These are phyloP conservation scores for Sphaerodactylus townsendi DNA, from an alignment of 2,113 vertebrate genomes.

Conservation along the genomic window DNA sequence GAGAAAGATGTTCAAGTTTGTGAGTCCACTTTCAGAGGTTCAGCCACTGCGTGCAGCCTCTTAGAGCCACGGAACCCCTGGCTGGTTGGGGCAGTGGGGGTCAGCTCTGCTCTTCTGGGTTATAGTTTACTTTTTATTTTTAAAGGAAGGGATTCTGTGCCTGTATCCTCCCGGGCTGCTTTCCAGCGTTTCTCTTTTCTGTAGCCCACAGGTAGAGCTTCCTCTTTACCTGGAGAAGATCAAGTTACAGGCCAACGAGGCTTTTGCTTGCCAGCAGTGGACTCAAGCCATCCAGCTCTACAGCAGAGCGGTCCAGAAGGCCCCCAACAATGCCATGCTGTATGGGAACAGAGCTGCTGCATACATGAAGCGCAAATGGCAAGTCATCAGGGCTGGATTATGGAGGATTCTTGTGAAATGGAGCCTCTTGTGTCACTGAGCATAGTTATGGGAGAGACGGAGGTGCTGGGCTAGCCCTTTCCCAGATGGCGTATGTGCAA, in stretches of 20 bases:
- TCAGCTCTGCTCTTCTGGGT: too few relatives aligned
- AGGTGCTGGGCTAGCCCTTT: background rate
- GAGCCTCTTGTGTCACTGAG: background rate
- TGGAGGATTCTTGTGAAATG: background rate
- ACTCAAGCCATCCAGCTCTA: constrained; percentile 98
- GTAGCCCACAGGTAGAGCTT: constrained; percentile 84
- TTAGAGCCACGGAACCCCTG: too few relatives aligned
- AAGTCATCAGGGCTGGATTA: constrained; percentile 25
- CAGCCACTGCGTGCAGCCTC: too few relatives aligned
- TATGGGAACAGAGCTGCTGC: constrained; percentile 97
- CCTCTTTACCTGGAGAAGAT: constrained; percentile 91
- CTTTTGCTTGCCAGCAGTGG: constrained; percentile 96
- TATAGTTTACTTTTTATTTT: too few relatives aligned
- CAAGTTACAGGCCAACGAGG: constrained; percentile 96
- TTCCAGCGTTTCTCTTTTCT: background rate
- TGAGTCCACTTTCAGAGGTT: too few relatives aligned
- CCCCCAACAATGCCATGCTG: constrained; percentile 91
- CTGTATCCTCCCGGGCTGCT: background rate
- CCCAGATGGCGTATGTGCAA: too few relatives aligned
- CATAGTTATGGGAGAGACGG: background rate
- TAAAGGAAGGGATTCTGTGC: background rate
- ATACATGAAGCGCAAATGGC: constrained; percentile 99
- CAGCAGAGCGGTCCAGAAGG: constrained; percentile 90
- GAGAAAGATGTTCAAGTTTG: too few relatives aligned
- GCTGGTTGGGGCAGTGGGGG: too few relatives aligned